phyloP scores from a whole-genome alignment of 2,797 vertebrate species.

The Lophotriccus pileatus region DNA sequence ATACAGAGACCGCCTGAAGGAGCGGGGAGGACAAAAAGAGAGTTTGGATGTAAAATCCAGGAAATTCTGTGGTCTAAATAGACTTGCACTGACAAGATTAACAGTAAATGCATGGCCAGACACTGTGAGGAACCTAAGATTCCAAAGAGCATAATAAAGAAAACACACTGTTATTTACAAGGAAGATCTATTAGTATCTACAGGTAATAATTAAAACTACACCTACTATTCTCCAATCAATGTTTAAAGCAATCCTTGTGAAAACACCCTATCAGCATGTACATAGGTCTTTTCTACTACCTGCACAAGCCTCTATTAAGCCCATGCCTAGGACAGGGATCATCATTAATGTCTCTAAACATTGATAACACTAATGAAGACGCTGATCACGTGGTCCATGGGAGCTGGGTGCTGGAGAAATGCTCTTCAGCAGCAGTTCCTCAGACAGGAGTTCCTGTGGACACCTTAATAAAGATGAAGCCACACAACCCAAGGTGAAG shows the following conservation, averaged over 20 bases:
- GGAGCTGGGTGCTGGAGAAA: neutral
- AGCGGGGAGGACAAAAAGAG: neutral
- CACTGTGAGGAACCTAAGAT: neutral
- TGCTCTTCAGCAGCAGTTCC: neutral
- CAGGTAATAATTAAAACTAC: neutral
- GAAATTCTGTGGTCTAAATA: neutral
- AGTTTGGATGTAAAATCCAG: neutral
- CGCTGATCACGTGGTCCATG: fast-evolving
- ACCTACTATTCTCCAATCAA: neutral
- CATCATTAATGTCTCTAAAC: neutral
- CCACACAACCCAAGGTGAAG: neutral
- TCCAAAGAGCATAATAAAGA: neutral
- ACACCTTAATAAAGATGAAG: neutral
- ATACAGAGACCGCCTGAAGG: neutral
- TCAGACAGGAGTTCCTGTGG: neutral
- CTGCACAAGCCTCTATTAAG: neutral
- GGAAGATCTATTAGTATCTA: neutral
- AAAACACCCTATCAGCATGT: neutral
- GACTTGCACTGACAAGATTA: neutral
- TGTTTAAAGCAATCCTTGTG: neutral
- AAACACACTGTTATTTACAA: neutral
- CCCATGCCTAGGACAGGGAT: neutral
- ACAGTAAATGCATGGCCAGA: neutral
- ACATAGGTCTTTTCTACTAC: neutral
- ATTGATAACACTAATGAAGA: neutral